Base-by-base conservation (phyloP, 2,113 vertebrate genomes). In the Cygnus atratus region DNA sequence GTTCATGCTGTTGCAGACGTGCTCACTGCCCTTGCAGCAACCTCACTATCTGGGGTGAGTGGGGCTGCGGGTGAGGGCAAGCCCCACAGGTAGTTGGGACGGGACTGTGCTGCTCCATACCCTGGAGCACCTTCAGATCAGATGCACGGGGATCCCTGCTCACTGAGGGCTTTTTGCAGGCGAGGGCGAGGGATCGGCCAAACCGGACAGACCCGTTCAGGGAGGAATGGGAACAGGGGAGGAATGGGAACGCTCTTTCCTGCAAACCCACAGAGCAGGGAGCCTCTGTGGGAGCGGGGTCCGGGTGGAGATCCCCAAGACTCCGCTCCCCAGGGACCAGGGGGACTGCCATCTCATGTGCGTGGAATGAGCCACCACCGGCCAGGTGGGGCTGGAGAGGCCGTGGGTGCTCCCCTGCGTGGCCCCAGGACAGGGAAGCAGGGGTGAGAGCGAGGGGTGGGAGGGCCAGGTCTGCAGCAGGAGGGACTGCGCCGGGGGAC, bases 241-340 rank as follows among this genome's bases (percentile, higher is more conserved):
- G 44, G 44, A 44, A 48, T 22, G 46, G 46, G 46, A 79, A 13
- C 3, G 5, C 71, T 63, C 57, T 24, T 0, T 2, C 28, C 28
- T n/a, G 25, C 26, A 16, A 57, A 48, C 25, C 52, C 26, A 35
- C 8, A 4, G 3, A 2, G 35, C 24, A 9, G 31, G 29, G 14
- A 41, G 55, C 59, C 4, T 1, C 18, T 6, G 25, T 1, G 2
- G 72, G 73, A 67, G 21, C 0, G 0, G 5, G 41, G 9, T 22
- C 35, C 1, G 11, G 71, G 46, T 6, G 24, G 43, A 22, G 22
- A 14, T 59, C 33, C 46, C 62, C 0, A 0, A 52, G 39, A n/a
- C 15, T 1, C 33, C 4, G 5, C 52, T 61, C 62, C 22, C 46
- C 9, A 1, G 35, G 8, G 22, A 50, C 15, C 18, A n/a, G 12